Conservation (phyloP, 1,140 invertebrate genomes). For the Hylaeus anthracinus region DNA sequence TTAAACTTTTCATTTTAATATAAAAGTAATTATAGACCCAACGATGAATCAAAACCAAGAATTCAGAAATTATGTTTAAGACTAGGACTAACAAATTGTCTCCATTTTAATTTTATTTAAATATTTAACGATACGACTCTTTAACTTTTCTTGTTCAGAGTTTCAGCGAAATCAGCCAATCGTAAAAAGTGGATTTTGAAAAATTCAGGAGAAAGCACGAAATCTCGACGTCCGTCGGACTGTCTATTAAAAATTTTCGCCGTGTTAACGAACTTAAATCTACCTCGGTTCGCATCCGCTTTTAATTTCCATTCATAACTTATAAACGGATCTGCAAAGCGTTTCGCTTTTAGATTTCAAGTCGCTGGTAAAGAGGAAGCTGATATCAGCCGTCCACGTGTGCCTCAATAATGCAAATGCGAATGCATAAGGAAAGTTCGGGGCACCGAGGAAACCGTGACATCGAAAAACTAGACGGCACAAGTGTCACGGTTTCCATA, state of each 20-base stretch:
- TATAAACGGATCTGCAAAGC: not conserved
- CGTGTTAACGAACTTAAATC: not conserved
- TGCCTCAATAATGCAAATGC: constrained; percentile 5
- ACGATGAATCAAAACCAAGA: no score
- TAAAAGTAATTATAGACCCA: no score
- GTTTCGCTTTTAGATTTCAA: constrained; percentile 2
- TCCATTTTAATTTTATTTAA: no score
- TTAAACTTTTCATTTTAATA: no score
- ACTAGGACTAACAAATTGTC: no score
- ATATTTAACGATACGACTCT: no score
- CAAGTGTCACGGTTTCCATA: not conserved
- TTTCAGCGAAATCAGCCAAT: not conserved
- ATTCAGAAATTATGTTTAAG: no score
- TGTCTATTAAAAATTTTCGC: not conserved
- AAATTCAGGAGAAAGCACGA: not conserved
- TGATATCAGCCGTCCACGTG: not conserved
- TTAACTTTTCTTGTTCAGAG: no score
- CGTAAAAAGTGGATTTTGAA: not conserved
- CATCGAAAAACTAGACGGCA: not conserved
- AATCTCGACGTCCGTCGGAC: not conserved
- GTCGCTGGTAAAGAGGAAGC: not conserved
- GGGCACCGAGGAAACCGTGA: not conserved
- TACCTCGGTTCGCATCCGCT: no score
- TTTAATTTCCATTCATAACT: constrained; percentile 6
- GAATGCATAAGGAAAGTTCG: not conserved